Conservation (phyloP, 2,888 invertebrate genomes). For the Cybosia mesomella region DNA sequence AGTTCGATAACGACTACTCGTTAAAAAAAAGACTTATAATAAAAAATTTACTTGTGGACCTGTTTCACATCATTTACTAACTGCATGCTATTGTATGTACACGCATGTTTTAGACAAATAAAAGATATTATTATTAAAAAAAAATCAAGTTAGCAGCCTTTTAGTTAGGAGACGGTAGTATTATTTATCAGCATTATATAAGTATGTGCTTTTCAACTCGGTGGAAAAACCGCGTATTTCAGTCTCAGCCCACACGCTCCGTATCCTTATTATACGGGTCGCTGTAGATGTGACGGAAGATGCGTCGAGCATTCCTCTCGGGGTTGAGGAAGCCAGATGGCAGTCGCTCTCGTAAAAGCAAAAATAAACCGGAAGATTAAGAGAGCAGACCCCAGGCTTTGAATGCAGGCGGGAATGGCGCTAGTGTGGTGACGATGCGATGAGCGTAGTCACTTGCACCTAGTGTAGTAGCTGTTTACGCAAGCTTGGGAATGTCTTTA, state of each 20-base stretch:
- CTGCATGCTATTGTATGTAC: no score
- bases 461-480: slow-evolving; percentile 32
- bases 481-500: slow-evolving; percentile 68
- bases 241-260: neutral
- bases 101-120: no score
- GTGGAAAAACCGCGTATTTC: neutral
- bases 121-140: no score
- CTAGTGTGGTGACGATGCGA: neutral
- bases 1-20: no score
- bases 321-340: no score
- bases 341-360: no score
- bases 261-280: neutral
- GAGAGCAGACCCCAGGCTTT: neutral
- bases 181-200: neutral
- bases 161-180: neutral
- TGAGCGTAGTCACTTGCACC: neutral
- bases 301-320: no score
- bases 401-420: neutral
- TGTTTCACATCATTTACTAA: no score
- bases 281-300: neutral
- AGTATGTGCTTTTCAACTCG: neutral
- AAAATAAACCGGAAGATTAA: no score
- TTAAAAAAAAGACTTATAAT: no score
- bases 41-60: no score
- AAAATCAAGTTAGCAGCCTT: neutral